Conservation (phyloP, 1,140 invertebrate species). For the Planococcus citri region DNA sequence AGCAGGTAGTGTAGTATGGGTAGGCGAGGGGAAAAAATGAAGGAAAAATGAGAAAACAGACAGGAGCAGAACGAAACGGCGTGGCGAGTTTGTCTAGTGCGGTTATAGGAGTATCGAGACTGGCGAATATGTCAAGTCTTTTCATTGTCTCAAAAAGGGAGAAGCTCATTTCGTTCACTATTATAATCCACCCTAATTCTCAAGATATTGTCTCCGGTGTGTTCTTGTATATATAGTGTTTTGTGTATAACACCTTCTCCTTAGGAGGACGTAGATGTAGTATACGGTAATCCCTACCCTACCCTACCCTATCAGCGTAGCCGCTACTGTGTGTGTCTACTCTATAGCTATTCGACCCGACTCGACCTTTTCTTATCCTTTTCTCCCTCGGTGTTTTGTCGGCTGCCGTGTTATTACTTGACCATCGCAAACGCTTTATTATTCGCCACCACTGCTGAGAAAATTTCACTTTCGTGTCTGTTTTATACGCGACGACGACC, state of each 20-base stretch:
- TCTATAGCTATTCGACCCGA: background rate
- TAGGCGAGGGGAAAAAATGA: background rate
- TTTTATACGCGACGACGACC: too few species aligned
- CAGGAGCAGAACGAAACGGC: background rate
- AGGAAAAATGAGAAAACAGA: background rate
- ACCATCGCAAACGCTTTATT: slow-evolving; percentile 6
- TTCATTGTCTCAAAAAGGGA: background rate
- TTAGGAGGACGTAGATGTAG: too few species aligned
- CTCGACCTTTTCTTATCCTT: slow-evolving; percentile 6
- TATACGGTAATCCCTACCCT: too few species aligned
- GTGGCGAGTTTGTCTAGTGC: background rate
- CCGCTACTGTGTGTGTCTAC: too few species aligned
- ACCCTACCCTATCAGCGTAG: too few species aligned
- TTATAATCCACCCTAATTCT: slow-evolving; percentile 7
- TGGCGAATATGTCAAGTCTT: background rate
- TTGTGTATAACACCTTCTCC: background rate
- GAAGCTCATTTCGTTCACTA: background rate
- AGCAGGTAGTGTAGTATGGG: too few species aligned
- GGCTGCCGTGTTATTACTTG: background rate
- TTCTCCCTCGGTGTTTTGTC: background rate
- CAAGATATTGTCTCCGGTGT: background rate
- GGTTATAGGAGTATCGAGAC: background rate
- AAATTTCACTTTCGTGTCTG: background rate
- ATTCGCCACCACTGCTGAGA: background rate
- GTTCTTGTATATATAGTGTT: background rate